A percentile compares a stretch with the other conserved stretches of the same genome.
Conservation (phyloP, 92 coral and sea anemone genomes). For the Plumapathes pennacea region DNA sequence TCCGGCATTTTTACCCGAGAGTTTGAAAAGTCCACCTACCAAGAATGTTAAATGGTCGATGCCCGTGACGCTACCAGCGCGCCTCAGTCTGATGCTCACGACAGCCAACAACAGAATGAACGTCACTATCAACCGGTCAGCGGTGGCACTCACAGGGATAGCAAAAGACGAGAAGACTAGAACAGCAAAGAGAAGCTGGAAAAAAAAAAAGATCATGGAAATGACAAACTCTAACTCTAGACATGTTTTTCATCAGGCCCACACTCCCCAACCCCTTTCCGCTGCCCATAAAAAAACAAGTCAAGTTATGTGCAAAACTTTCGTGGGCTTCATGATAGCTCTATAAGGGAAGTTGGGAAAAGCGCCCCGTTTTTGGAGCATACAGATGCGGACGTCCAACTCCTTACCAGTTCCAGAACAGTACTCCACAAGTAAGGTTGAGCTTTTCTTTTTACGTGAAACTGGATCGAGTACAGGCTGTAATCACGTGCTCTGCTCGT, state of each 20-base stretch:
- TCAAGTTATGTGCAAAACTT: too few relatives aligned
- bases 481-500: slow-evolving; percentile 4
- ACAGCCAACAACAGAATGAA: slow-evolving; percentile 30
- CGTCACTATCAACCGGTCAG: slow-evolving; percentile 13
- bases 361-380: background rate
- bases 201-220: background rate
- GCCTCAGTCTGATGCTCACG: slow-evolving; percentile 26
- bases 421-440: slow-evolving; percentile 30
- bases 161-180: slow-evolving; percentile 40
- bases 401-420: slow-evolving; percentile 32
- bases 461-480: slow-evolving; percentile 24
- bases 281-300: too few relatives aligned
- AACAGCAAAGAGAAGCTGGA: slow-evolving; percentile 20
- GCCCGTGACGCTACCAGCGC: slow-evolving; percentile 14
- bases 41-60: slow-evolving; percentile 18
- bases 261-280: too few relatives aligned
- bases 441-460: slow-evolving; percentile 18
- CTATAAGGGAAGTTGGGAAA: background rate
- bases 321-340: too few relatives aligned
- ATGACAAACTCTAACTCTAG: too few relatives aligned
- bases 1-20: too few relatives aligned
- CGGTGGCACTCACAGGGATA: background rate
- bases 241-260: too few relatives aligned
- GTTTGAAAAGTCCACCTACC: too few relatives aligned
- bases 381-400: background rate